Percentiles rank a stretch among this genome's conserved stretches.
Conservation (phyloP, 2,888 invertebrate genomes). For the Drosophila mayaguana region DNA sequence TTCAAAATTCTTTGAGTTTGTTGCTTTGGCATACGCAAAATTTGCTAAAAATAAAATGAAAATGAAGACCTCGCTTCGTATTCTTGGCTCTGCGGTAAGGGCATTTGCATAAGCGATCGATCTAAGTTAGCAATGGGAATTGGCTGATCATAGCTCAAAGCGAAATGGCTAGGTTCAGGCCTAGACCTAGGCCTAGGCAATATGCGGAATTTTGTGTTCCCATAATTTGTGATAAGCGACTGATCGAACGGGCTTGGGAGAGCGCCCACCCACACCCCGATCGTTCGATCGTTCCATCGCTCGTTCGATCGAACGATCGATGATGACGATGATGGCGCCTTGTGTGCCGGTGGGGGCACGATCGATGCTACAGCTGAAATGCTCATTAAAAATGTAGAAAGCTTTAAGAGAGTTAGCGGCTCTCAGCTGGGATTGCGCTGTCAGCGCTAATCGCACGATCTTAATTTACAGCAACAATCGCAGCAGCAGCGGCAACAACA, state of each 20-base stretch:
- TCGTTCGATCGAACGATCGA: conserved; percentile 14
- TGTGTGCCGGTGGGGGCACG: conserved; percentile 57
- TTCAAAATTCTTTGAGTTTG: background rate
- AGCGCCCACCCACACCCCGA: conserved; percentile 37
- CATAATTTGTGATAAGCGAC: conserved; percentile 60
- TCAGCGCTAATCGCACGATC: conserved; percentile 78
- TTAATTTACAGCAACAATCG: conserved; percentile 75
- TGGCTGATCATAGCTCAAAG: conserved; percentile 21
- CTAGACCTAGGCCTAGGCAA: background rate
- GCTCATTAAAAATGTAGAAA: conserved; percentile 80
- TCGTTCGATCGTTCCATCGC: conserved; percentile 4
- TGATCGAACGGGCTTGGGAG: conserved; percentile 16
- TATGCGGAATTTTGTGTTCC: conserved; percentile 38
- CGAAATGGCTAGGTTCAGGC: conserved; percentile 7
- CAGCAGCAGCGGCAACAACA: conserved; percentile 32
- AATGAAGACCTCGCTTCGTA: background rate
- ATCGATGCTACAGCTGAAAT: conserved; percentile 73
- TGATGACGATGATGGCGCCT: conserved; percentile 42
- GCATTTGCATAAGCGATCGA: conserved; percentile 36
- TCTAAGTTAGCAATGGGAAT: conserved; percentile 7
- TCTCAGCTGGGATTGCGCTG: conserved; percentile 57
- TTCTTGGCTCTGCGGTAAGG: conserved; percentile 8
- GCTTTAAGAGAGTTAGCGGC: conserved; percentile 52
- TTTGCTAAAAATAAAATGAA: background rate
- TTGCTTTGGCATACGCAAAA: background rate